These are phyloP conservation scores for Temnothorax ravouxi DNA, from an alignment of 2,888 invertebrate species.

Conservation along the genomic window DNA sequence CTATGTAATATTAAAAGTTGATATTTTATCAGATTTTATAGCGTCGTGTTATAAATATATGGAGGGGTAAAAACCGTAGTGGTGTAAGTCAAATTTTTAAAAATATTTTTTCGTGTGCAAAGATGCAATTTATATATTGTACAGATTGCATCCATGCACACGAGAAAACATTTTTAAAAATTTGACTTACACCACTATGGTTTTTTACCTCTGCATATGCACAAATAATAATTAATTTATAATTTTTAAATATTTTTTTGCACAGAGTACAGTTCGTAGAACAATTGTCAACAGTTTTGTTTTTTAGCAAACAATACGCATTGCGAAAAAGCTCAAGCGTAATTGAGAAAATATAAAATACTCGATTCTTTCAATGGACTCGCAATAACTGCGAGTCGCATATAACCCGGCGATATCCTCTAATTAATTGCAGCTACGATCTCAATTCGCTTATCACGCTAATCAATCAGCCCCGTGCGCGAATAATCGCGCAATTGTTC, in stretches of 20 bases:
- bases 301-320: neutral
- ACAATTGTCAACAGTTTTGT: neutral
- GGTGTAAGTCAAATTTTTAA: too few relatives aligned
- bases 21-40: neutral
- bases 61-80: too few relatives aligned
- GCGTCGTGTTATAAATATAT: neutral
- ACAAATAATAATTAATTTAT: neutral
- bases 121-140: too few relatives aligned
- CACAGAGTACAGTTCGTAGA: neutral
- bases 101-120: too few relatives aligned
- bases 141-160: too few relatives aligned
- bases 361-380: constrained; percentile 4
- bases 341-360: constrained; percentile 5
- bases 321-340: neutral
- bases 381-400: constrained; percentile 22
- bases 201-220: too few relatives aligned
- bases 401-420: constrained; percentile 44
- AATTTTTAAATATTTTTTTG: neutral
- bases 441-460: constrained; percentile 56
- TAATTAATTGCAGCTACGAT: constrained; percentile 55
- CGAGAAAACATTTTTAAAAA: too few relatives aligned
- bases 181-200: too few relatives aligned
- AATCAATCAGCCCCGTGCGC: constrained; percentile 49
- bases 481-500: constrained; percentile 54
- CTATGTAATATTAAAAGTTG: neutral